phyloP scores from a whole-genome alignment of 1,140 invertebrate species.

The Pissodes strobi region DNA sequence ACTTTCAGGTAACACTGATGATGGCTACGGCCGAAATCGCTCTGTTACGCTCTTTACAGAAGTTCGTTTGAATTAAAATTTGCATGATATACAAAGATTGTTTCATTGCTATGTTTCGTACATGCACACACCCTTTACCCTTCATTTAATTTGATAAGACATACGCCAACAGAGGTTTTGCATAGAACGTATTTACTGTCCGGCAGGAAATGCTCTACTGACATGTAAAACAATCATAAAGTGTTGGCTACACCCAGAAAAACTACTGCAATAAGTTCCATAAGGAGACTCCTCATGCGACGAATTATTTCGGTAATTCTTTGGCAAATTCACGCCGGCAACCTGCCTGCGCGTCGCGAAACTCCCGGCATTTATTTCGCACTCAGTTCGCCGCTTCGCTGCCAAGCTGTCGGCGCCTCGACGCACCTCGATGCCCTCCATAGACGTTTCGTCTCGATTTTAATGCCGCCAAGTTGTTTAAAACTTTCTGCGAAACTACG shows the following conservation, averaged over 20 bases:
- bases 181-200: too few relatives aligned
- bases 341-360: conserved; percentile 23
- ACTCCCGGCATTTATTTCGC: conserved; percentile 23
- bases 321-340: conserved; percentile 3
- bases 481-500: conserved; percentile 16
- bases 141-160: too few relatives aligned
- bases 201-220: too few relatives aligned
- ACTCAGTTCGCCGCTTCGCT: conserved; percentile 26
- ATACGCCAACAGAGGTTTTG: too few relatives aligned
- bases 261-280: conserved; percentile 8
- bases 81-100: too few relatives aligned
- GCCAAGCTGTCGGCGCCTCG: conserved; percentile 23
- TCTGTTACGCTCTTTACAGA: too few relatives aligned
- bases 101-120: too few relatives aligned
- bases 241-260: conserved; percentile 1
- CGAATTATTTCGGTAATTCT: conserved; percentile 9
- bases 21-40: too few relatives aligned
- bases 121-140: too few relatives aligned
- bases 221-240: conserved; percentile 6
- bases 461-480: conserved; percentile 31
- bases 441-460: conserved; percentile 15
- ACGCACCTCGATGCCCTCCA: conserved; percentile 20
- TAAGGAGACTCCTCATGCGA: conserved; percentile 7
- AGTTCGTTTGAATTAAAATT: too few relatives aligned
- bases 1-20: too few relatives aligned